These are phyloP conservation scores for Drosophila falleni DNA, from an alignment of 2,888 invertebrate genomes.

Conservation along the genomic window DNA sequence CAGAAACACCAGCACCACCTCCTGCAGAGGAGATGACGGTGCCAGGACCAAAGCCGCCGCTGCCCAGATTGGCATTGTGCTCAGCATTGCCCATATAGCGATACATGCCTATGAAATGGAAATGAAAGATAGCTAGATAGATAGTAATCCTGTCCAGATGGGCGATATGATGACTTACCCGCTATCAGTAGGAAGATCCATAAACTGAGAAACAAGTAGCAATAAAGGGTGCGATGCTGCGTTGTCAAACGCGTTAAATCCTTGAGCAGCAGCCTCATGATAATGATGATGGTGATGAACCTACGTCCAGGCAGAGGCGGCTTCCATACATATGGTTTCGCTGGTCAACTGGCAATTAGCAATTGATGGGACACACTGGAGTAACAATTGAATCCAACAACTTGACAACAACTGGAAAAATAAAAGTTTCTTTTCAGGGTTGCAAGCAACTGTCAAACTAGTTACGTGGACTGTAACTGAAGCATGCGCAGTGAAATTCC, in stretches of 20 bases:
- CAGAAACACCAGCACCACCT: background rate
- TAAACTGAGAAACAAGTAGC: constrained; percentile 92
- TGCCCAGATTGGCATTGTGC: constrained; percentile 53
- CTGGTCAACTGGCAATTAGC: background rate
- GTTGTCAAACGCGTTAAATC: constrained; percentile 88
- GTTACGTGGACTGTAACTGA: constrained; percentile 63
- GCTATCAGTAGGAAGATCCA: constrained; percentile 93
- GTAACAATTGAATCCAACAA: background rate
- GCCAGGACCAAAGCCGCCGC: constrained; percentile 48
- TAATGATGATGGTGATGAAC: background rate
- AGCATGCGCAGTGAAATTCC: constrained; percentile 68
- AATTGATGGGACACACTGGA: constrained; percentile 4
- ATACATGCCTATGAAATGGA: constrained; percentile 88
- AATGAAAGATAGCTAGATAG: constrained; percentile 70
- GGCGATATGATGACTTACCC: constrained; percentile 85
- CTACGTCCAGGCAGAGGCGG: constrained; percentile 41
- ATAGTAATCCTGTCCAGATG: background rate
- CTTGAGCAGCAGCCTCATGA: constrained; percentile 85
- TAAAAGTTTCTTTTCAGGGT: constrained; percentile 17
- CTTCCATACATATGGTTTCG: constrained; percentile 16
- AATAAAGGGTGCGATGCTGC: constrained; percentile 92
- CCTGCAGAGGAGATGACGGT: constrained; percentile 21
- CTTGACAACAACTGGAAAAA: constrained; percentile 6
- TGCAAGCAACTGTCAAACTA: constrained; percentile 52
- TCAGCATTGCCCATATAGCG: constrained; percentile 89